Percentiles rank a stretch among this genome's conserved stretches.
phyloP scores from a whole-genome alignment of 2,888 invertebrate species.

The Phengaris arion region DNA sequence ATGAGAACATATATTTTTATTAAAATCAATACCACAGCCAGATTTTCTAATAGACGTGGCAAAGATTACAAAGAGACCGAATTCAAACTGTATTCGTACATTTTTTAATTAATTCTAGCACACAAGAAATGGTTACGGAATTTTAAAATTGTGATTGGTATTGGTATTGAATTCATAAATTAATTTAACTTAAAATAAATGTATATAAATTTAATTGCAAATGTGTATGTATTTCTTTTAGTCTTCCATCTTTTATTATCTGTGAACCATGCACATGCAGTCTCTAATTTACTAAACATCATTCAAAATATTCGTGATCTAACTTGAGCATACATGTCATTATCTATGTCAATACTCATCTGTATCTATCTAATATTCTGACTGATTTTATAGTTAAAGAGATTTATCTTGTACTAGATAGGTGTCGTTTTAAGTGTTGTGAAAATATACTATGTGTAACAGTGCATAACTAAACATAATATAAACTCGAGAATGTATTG shows the following conservation, averaged over 20 bases:
- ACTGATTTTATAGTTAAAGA: slow-evolving; percentile 12
- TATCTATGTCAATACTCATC: not conserved
- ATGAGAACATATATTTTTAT: not conserved
- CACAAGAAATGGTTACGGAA: not conserved
- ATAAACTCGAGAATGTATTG: not conserved
- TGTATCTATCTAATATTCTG: slow-evolving; percentile 15
- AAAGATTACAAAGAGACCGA: not conserved
- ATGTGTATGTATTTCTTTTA: not conserved
- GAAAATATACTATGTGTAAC: not conserved
- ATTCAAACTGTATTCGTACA: not conserved
- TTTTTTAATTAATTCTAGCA: not conserved
- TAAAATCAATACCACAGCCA: not conserved
- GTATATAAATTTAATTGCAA: slow-evolving; percentile 4
- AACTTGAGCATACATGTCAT: not conserved
- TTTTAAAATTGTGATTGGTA: not conserved
- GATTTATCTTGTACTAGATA: slow-evolving; percentile 14
- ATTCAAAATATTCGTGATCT: not conserved
- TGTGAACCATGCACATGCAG: not conserved
- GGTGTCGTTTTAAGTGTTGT: slow-evolving; percentile 12
- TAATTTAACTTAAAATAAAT: not conserved
- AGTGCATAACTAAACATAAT: slow-evolving; percentile 6
- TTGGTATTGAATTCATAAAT: not conserved
- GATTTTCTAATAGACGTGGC: not conserved
- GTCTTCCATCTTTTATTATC: not conserved
- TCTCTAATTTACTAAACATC: not conserved